Base-by-base conservation (phyloP, 2,888 invertebrate genomes). In the Phalera bucephala region DNA sequence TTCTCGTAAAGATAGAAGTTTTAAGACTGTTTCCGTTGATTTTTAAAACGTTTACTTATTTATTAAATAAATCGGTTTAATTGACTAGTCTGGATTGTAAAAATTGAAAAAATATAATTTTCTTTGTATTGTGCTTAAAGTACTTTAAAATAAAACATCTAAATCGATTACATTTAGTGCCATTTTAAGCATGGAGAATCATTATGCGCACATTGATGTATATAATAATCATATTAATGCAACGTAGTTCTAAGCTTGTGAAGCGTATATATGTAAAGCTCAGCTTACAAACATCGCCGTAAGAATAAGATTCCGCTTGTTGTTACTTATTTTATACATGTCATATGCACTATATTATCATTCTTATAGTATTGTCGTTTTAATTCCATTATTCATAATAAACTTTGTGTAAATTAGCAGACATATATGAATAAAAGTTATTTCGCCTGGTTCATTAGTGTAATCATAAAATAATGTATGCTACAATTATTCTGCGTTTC, bases 131-230 rank as follows among this genome's bases (percentile, higher is more conserved):
- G 59, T 64, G 59, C 56, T 52, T 54, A 52, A 57, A 55, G 53
- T 51, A 40, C 29, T 25, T 40, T 22, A 37, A 33, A 39, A 30
- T 36, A 42, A 48, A 47, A 41, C 47, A 57, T 65, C 63, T 54
- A 65, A 68, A 66, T 64, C 67, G 29, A 47, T 55, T 39, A 41
- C 38, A 45, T 29, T 19, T 46, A 33, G 58, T 58, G 58, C 58
- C 58, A 58, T 58, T 60, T 52, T 45, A 45, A 45, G 41, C 43
- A 52, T 60, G 49, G 52, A 36, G 43, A 49, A 47, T 70, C 61
- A 63, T 64, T 59, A 50, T 52, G 58, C 57, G 62, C 60, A 55
- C 60, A 60, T 22, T 36, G 41, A 43, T 54, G 42, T 57, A 54
- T 33, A 48, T 46, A 21, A 28, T 37, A 41, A 17, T 41, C 7